These are phyloP conservation scores for Drosophila varians DNA, from an alignment of 1,140 invertebrate species.

Conservation along the genomic window DNA sequence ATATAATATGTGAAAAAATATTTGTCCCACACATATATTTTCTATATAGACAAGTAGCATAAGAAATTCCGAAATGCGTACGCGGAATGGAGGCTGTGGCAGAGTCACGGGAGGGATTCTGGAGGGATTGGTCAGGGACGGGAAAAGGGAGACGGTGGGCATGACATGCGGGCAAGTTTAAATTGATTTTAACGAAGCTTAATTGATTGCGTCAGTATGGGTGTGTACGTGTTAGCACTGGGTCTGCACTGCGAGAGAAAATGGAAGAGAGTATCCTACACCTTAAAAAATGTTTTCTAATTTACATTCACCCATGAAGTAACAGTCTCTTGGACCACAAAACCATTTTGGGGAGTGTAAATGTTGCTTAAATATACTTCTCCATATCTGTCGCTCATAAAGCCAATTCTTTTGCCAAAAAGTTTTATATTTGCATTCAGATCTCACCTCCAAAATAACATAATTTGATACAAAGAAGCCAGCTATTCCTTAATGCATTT, in stretches of 20 bases:
- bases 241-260: slow-evolving; percentile 27
- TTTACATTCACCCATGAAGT: neutral
- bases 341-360: slow-evolving; percentile 2
- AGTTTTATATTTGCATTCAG: too few species aligned
- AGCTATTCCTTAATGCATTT: neutral
- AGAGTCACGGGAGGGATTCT: slow-evolving; percentile 11
- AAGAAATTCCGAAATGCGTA: slow-evolving; percentile 61
- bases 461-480: too few species aligned
- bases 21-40: slow-evolving; percentile 1
- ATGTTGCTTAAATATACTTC: neutral
- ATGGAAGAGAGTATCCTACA: slow-evolving; percentile 21
- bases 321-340: neutral
- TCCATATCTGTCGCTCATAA: neutral
- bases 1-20: slow-evolving; percentile 2
- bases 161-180: slow-evolving; percentile 82
- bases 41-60: slow-evolving; percentile 5
- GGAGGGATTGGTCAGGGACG: slow-evolving; percentile 13
- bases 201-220: slow-evolving; percentile 72
- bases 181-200: slow-evolving; percentile 84
- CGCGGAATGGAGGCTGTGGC: slow-evolving; percentile 40
- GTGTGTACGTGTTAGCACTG: slow-evolving; percentile 52
- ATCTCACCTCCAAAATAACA: neutral
- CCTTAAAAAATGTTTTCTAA: neutral
- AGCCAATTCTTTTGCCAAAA: too few species aligned
- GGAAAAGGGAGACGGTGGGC: slow-evolving; percentile 3